phyloP scores from a whole-genome alignment of 2,888 invertebrate species.

The Drosophila lacicola region DNA sequence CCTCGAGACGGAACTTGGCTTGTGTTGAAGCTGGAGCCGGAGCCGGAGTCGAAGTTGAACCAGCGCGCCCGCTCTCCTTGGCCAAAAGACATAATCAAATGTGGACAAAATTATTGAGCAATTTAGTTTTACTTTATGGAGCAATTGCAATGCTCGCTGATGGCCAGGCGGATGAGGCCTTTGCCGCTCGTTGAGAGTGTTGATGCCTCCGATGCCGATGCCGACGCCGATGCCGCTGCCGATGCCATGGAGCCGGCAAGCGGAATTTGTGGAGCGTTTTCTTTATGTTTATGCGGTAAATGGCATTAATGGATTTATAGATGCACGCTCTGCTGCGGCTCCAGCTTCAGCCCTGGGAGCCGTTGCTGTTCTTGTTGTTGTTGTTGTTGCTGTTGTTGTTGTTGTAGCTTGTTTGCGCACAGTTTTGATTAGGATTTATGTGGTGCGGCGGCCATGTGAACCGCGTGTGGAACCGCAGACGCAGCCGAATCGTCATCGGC shows the following conservation, averaged over 20 bases:
- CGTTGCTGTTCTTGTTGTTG: neutral
- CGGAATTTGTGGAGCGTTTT: constrained; percentile 53
- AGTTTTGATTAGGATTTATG: constrained; percentile 77
- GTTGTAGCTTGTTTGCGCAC: constrained; percentile 64
- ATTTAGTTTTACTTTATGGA: constrained; percentile 83
- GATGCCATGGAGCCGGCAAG: neutral
- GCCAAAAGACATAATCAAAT: constrained; percentile 79
- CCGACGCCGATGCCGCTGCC: neutral
- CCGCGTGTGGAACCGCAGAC: constrained; percentile 8
- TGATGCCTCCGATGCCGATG: constrained; percentile 18
- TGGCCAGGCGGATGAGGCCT: constrained; percentile 23
- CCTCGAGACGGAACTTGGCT: neutral
- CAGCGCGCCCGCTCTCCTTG: constrained; percentile 21
- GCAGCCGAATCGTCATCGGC: neutral
- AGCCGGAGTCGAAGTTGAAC: constrained; percentile 33
- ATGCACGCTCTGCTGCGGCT: constrained; percentile 51
- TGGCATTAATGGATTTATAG: constrained; percentile 80
- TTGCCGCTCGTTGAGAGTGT: constrained; percentile 28
- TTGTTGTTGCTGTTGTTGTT: neutral
- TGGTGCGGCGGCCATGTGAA: constrained; percentile 52
- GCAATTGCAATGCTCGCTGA: constrained; percentile 71
- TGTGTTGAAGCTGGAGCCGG: neutral
- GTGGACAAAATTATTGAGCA: constrained; percentile 83
- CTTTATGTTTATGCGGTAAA: constrained; percentile 79
- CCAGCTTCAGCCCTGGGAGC: constrained; percentile 9